Evolutionary conservation across 2,797 vertebrate species (phyloP).

Genomic region (Triplophysa bombifrons): DNA sequence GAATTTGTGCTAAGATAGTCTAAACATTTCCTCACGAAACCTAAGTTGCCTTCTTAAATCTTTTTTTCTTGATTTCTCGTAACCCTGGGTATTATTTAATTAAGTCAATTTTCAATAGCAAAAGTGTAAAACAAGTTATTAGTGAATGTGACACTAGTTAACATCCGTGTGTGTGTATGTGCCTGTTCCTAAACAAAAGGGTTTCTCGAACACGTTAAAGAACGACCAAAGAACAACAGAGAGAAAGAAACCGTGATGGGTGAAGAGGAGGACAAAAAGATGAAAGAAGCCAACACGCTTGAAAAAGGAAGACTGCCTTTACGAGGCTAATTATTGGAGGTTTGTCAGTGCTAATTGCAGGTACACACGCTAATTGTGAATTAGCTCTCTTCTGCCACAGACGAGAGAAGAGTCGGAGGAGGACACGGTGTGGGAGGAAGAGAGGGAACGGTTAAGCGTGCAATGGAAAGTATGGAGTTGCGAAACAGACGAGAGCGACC

Average conservation of each 20-base stretch:
- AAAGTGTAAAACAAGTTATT: conserved; percentile 28
- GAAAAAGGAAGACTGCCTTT: conserved; percentile 60
- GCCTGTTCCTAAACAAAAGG: neutral
- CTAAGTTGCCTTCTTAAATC: neutral
- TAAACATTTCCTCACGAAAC: neutral
- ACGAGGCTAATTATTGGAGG: conserved; percentile 77
- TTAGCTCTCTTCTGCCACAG: conserved; percentile 66
- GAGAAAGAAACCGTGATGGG: conserved; percentile 17
- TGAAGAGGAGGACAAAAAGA: conserved; percentile 50
- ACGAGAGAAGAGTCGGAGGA: conserved; percentile 56
- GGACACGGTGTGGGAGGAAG: conserved; percentile 66
- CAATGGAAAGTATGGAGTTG: conserved; percentile 20
- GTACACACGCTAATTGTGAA: conserved; percentile 79
- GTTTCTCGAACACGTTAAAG: neutral
- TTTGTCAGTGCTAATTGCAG: conserved; percentile 81
- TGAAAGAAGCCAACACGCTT: conserved; percentile 42
- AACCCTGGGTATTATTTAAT: conserved; percentile 43
- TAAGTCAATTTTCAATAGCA: conserved; percentile 43
- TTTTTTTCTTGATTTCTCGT: neutral
- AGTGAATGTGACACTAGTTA: conserved; percentile 15
- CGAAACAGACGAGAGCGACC: neutral
- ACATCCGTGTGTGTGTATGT: neutral
- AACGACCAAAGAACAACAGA: neutral
- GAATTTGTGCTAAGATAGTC: too few relatives aligned
- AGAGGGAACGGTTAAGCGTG: conserved; percentile 41